These are phyloP conservation scores for Mesitornis unicolor DNA, from an alignment of 2,113 vertebrate species.

Conservation along the genomic window DNA sequence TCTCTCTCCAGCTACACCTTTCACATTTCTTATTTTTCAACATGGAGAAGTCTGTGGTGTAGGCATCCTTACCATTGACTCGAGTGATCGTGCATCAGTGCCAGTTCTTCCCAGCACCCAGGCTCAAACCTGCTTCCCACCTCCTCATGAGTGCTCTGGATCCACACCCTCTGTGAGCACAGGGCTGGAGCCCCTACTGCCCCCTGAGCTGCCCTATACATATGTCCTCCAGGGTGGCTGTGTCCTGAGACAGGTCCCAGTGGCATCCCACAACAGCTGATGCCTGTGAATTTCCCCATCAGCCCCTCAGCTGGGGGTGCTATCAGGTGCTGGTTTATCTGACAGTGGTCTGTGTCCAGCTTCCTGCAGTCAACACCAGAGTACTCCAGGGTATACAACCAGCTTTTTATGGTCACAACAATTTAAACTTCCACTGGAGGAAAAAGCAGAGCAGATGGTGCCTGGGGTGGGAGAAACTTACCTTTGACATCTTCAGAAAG, in stretches of 20 bases:
- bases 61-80: not conserved
- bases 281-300: not conserved
- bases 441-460: not conserved
- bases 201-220: accelerated
- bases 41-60: not conserved
- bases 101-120: not conserved
- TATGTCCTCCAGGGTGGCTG: not conserved
- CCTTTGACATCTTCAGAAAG: not conserved
- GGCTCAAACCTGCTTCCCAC: not conserved
- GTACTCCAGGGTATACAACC: not conserved
- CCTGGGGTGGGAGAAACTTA: not conserved
- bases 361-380: not conserved
- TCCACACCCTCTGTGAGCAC: no score
- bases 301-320: not conserved
- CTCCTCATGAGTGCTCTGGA: not conserved
- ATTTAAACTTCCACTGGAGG: not conserved
- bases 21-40: not conserved
- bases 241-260: not conserved
- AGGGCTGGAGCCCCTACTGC: no score
- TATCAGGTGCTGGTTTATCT: not conserved
- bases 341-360: not conserved
- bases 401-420: not conserved
- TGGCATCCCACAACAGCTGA: accelerated
- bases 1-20: not conserved
- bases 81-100: accelerated